Percentiles rank a stretch among this genome's conserved stretches.
Evolutionary conservation across 2,113 vertebrate genomes (phyloP).

Genomic region (Ptilonorhynchus violaceus): DNA sequence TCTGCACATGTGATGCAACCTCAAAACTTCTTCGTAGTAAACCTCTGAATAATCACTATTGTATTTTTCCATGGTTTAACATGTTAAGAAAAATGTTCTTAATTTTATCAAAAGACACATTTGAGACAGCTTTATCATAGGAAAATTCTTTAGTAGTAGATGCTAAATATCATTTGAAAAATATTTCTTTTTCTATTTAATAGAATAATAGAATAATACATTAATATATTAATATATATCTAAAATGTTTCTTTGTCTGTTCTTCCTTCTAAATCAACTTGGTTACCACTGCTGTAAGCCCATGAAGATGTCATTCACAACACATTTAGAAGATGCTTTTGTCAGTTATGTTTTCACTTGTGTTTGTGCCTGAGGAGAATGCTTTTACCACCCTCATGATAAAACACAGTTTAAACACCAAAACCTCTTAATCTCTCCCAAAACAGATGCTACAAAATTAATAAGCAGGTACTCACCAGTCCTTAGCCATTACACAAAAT

Average conservation of each 20-base stretch:
- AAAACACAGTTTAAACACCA: background rate
- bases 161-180: background rate
- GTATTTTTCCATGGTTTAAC: background rate
- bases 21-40: background rate
- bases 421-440: background rate
- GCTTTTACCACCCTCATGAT: background rate
- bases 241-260: background rate
- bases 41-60: background rate
- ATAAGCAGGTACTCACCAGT: constrained; percentile 79
- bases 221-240: no score
- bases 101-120: background rate
- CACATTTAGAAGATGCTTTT: background rate
- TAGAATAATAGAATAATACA: no score
- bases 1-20: background rate
- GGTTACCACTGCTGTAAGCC: background rate
- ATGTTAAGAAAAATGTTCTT: background rate
- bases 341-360: background rate
- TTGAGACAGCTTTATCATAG: background rate
- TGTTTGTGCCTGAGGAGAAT: background rate
- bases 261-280: background rate
- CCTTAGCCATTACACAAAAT: constrained; percentile 96
- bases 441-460: background rate
- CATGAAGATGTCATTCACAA: background rate
- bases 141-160: background rate
- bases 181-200: background rate